Evolutionary conservation across 1,140 invertebrate genomes (phyloP).

Genomic region (Leptopilina clavipes): DNA sequence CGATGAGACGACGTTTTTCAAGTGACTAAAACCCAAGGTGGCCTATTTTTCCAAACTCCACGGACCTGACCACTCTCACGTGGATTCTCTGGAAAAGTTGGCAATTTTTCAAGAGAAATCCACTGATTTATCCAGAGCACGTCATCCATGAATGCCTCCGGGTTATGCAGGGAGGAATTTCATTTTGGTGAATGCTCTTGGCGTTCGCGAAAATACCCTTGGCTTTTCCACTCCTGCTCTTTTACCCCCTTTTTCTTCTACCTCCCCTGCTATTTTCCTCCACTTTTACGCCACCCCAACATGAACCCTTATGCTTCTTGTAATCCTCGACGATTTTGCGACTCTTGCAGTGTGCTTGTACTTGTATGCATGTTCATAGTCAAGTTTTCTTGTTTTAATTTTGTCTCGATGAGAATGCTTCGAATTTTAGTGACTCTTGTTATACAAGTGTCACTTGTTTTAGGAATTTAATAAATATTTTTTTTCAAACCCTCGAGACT

Average conservation of each 20-base stretch:
- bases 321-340: constrained; percentile 4
- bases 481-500: too few species aligned
- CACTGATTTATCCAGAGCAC: constrained; percentile 61
- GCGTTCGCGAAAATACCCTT: constrained; percentile 50
- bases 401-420: background rate
- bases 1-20: constrained; percentile 1
- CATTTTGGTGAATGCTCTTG: constrained; percentile 56
- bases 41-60: constrained; percentile 21
- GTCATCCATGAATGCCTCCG: constrained; percentile 42
- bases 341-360: background rate
- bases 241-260: constrained; percentile 1
- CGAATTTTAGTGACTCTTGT: background rate
- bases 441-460: background rate
- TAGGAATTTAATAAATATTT: background rate
- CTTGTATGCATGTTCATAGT: background rate
- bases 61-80: constrained; percentile 46
- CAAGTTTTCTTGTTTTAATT: constrained; percentile 10
- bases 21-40: background rate
- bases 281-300: constrained; percentile 11
- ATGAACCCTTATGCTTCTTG: constrained; percentile 5
- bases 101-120: constrained; percentile 62
- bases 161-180: constrained; percentile 53
- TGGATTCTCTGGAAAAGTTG: constrained; percentile 44
- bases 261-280: constrained; percentile 45
- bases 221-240: constrained; percentile 45